Evolutionary conservation across 2,797 vertebrate species (phyloP).

Genomic region (Neostethus bicornis): DNA sequence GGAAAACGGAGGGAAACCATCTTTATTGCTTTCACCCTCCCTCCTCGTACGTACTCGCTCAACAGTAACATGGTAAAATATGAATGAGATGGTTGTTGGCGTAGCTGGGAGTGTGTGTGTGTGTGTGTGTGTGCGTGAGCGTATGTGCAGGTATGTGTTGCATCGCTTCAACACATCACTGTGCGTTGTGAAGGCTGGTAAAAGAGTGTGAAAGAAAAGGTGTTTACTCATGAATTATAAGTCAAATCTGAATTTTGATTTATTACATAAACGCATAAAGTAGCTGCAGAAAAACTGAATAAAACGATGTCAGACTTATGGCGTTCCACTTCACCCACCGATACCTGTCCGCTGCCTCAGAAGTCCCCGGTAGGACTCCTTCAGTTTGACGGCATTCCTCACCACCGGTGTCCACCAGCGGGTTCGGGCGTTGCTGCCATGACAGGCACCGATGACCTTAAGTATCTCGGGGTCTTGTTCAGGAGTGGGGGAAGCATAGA

Average conservation of each 20-base stretch:
- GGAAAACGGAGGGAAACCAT: conserved; percentile 23
- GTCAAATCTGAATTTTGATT: background rate
- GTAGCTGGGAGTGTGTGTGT: conserved; percentile 22
- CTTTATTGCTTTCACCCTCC: conserved; percentile 33
- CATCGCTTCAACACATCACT: conserved; percentile 4
- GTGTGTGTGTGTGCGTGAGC: conserved; percentile 1
- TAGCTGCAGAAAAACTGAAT: conserved; percentile 1
- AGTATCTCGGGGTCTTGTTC: no score
- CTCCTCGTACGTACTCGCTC: conserved; percentile 11
- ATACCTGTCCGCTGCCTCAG: no score
- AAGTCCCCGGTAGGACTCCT: no score
- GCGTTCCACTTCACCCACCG: no score
- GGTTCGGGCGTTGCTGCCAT: no score
- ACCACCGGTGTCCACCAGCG: no score
- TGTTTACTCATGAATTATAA: background rate
- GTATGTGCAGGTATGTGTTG: background rate
- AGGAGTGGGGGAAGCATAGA: no score
- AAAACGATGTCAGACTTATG: conserved; percentile 4
- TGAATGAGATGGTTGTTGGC: conserved; percentile 65
- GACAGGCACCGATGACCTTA: no score
- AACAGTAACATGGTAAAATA: conserved; percentile 56
- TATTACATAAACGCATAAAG: background rate
- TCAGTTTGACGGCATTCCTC: no score
- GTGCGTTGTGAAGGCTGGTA: background rate
- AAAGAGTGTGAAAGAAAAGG: background rate